Evolutionary conservation across 1,140 invertebrate species (phyloP), one percentile per base, ranked within the genome.

Genomic region (Pemphigus obesinymphae): DNA sequence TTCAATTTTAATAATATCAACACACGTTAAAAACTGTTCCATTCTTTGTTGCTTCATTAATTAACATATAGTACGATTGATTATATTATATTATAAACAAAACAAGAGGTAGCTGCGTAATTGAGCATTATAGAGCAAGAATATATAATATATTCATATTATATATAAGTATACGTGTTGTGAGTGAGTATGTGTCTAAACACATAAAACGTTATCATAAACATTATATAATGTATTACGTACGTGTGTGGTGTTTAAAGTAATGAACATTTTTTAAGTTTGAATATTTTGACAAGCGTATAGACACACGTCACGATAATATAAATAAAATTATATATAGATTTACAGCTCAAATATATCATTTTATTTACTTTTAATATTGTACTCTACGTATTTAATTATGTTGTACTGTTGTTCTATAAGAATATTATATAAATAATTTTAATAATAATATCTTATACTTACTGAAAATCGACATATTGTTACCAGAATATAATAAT

Each of bases 371-470:
- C 15, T 75, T 50, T 29, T 29, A 34, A 31, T 75, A 50, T 78
- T 78, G 75, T 78, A 78, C 75, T 78, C 75, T 78, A 78, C 75
- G 75, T 78, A 43, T 78, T 55, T 78, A 70, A 43, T 63, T 75
- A 50, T 55, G 11, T 78, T 78, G 75, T 78, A 78, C 75, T 78
- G 75, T 78, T 58, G 75, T 78, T 58, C 75, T 78, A 45, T 45
- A 78, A 78, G 75, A 58, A 78, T 37, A 78, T 45, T 40, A 68
- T 20, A 37, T 37, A 37, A 4, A 66, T 40, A 23, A n/a, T 63
- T 34, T n/a, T 37, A 37, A 66, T 40, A 37, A 66, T 66, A 66
- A 66, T 66, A 50, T n/a, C 20, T 11, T 17, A 75, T 20, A 75
- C 17, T 34, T 53, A 34, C 48, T 34, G 72, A 53, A 75, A 37